phyloP scores from a whole-genome alignment of 1,140 invertebrate genomes.

The Drosophila takahashii region DNA sequence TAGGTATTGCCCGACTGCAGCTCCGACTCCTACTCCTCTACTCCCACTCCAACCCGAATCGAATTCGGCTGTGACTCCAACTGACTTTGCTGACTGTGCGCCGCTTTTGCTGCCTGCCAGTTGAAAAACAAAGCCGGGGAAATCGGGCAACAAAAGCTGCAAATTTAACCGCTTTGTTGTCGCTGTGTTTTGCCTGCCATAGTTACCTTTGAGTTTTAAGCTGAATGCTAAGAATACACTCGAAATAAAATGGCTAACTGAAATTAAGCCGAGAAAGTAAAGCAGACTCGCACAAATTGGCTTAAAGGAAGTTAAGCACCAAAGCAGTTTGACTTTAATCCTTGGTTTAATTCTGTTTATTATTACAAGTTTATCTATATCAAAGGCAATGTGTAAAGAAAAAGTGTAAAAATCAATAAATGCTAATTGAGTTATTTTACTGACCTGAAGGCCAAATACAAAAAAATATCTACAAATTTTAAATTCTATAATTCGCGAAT shows the following conservation, averaged over 20 bases:
- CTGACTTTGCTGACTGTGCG: constrained; percentile 47
- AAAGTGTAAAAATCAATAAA: too few relatives aligned
- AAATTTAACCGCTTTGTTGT: constrained; percentile 49
- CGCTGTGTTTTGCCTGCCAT: constrained; percentile 52
- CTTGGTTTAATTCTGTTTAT: too few relatives aligned
- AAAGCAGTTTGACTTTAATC: neutral
- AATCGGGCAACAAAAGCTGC: constrained; percentile 47
- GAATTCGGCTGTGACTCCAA: constrained; percentile 24
- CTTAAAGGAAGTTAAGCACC: neutral
- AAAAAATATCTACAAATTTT: too few relatives aligned
- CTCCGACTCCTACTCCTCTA: constrained; percentile 28
- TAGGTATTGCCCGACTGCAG: constrained; percentile 70
- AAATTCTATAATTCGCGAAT: too few relatives aligned
- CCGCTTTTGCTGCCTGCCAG: constrained; percentile 16
- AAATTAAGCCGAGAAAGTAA: neutral
- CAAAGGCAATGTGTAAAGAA: too few relatives aligned
- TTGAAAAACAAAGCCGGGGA: constrained; percentile 58
- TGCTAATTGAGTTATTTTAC: too few relatives aligned
- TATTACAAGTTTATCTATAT: too few relatives aligned
- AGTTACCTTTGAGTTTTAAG: constrained; percentile 67
- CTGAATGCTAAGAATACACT: constrained; percentile 44
- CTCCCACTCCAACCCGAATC: constrained; percentile 1
- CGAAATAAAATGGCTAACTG: constrained; percentile 3
- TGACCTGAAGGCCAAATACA: too few relatives aligned
- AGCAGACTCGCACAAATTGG: neutral